phyloP scores from a whole-genome alignment of 1,140 invertebrate genomes.

The Trachymyrmex cornetzi region DNA sequence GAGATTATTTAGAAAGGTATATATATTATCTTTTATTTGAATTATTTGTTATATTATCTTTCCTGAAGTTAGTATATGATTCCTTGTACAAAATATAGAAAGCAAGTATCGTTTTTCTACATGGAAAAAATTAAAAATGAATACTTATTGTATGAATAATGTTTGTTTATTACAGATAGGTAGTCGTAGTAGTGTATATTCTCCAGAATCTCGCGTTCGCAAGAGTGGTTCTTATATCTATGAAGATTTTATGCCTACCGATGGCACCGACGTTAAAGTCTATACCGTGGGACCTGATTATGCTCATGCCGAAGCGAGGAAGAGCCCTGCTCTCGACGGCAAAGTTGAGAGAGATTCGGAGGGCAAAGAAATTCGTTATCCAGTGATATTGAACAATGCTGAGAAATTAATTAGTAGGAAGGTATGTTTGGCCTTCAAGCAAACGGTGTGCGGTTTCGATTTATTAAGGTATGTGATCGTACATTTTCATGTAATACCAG shows the following conservation, averaged over 20 bases:
- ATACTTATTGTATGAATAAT: slow-evolving; percentile 21
- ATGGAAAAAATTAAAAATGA: neutral
- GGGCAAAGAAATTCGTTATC: slow-evolving; percentile 99
- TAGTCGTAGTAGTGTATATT: slow-evolving; percentile 99
- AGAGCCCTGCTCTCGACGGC: slow-evolving; percentile 98
- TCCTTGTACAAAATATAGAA: neutral
- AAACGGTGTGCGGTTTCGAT: slow-evolving; percentile 99
- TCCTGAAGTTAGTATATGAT: neutral
- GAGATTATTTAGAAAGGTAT: slow-evolving; percentile 98
- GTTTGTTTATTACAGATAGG: slow-evolving; percentile 92
- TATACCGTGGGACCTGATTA: slow-evolving; percentile 99
- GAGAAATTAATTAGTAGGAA: slow-evolving; percentile 99
- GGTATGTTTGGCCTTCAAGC: slow-evolving; percentile 99
- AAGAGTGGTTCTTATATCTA: slow-evolving; percentile 99
- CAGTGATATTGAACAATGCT: slow-evolving; percentile 98
- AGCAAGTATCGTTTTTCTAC: neutral
- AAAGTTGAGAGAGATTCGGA: slow-evolving; percentile 99
- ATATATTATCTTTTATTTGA: neutral
- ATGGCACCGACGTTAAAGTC: slow-evolving; percentile 93
- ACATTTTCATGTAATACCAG: slow-evolving; percentile 6
- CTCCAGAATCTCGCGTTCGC: slow-evolving; percentile 97
- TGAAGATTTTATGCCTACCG: slow-evolving; percentile 99
- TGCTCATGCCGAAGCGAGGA: slow-evolving; percentile 99
- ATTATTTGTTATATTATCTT: neutral
- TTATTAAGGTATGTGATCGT: slow-evolving; percentile 91